Evolutionary conservation across 2,113 vertebrate species (phyloP).

Genomic region (Melanotaenia duboulayi): DNA sequence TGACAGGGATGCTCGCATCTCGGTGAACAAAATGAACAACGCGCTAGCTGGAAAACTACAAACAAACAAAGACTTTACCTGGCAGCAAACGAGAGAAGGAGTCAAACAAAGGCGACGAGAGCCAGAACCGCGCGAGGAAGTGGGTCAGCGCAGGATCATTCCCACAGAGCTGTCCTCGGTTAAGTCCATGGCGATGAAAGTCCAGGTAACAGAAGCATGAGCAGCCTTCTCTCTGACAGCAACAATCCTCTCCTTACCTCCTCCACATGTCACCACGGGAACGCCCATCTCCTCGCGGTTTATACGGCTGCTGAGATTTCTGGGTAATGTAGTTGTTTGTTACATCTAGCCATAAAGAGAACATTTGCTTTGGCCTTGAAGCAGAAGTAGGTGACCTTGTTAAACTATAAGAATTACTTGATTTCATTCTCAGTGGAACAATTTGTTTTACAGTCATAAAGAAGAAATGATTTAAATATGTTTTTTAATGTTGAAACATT

Average conservation of each 20-base stretch:
- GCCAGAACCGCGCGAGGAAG: conserved; percentile 36
- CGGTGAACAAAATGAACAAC: conserved; percentile 15
- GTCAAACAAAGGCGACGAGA: neutral
- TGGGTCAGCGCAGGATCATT: conserved; percentile 74
- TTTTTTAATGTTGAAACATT: too few species aligned
- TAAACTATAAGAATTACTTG: too few species aligned
- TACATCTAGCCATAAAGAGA: neutral
- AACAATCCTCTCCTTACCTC: conserved; percentile 78
- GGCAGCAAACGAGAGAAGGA: conserved; percentile 38
- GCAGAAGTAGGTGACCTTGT: neutral
- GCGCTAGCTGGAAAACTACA: conserved; percentile 26
- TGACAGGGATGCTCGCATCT: conserved; percentile 52
- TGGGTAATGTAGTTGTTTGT: conserved; percentile 79
- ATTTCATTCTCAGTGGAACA: too few species aligned
- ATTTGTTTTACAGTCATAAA: too few species aligned
- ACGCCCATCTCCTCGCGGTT: conserved; percentile 75
- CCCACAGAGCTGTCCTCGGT: conserved; percentile 70
- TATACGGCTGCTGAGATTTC: conserved; percentile 57
- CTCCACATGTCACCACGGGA: conserved; percentile 81
- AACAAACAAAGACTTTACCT: conserved; percentile 75
- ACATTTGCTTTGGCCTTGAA: neutral
- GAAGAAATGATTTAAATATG: too few species aligned
- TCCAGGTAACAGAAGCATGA: conserved; percentile 71
- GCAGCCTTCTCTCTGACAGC: conserved; percentile 76
- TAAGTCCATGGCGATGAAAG: conserved; percentile 81